Evolutionary conservation across 2,888 invertebrate genomes (phyloP), one percentile per base, ranked within the genome.

Genomic region (Fragum whitleyi): DNA sequence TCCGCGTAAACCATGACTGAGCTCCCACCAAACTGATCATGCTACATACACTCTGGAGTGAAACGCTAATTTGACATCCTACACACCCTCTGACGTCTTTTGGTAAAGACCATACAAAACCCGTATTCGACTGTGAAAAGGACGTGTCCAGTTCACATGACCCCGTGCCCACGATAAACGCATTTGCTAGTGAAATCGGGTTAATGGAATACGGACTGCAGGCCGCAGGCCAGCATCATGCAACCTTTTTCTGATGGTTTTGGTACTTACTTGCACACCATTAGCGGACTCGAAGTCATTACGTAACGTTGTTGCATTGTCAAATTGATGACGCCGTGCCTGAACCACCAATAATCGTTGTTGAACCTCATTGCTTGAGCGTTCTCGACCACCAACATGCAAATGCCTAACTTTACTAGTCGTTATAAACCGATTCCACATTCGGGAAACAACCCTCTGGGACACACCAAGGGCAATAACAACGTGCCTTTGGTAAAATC

Each of bases 91-190:
- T 32, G 11, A 23, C 72, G 72, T 11, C 59, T 51, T n/a, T n/a
- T 19, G 21, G 62, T 59, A 36, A 59, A 59, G 32, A 59, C 59
- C 28, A 61, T 61, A 61, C 47, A 72, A 42, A 61, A 72, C 39
- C 72, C 39, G 61, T n/a, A 72, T 61, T 73, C 51, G 29, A 62
- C 65, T 32, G 51, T 61, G 28, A 73, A 73, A 1, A 65, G 62
- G 23, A 73, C 62, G 5, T 61, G 0, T 74, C 61, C 26, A 61
- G 21, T 62, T 47, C 9, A 73, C 32, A 62, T 65, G 65, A 47
- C 28, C 51, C 19, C 21, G 65, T 21, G 61, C 36, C 42, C 65
- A 74, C 65, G 59, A 1, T n/a, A 72, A 36, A n/a, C n/a, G n/a
- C n/a, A n/a, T n/a, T n/a, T n/a, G n/a, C n/a, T n/a, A n/a, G n/a